These are phyloP conservation scores for Aphaenogaster floridana DNA, from an alignment of 1,140 invertebrate genomes.

Conservation along the genomic window DNA sequence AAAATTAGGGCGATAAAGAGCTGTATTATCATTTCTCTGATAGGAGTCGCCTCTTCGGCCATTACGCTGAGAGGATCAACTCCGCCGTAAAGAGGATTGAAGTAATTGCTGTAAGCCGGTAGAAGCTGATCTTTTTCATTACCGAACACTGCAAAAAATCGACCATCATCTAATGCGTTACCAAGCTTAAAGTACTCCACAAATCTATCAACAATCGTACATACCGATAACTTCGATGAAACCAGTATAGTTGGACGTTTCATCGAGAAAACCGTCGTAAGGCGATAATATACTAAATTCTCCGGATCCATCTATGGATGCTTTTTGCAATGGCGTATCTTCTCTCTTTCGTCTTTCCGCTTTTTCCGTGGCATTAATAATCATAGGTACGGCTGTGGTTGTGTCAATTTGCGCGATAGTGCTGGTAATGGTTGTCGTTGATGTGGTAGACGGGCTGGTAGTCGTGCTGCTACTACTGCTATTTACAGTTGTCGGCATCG, in stretches of 20 bases:
- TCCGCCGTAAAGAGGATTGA: conserved; percentile 82
- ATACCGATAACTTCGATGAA: conserved; percentile 94
- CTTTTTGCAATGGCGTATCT: conserved; percentile 67
- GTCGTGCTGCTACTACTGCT: not conserved
- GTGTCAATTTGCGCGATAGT: conserved; percentile 54
- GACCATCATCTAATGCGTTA: not conserved
- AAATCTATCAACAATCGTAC: conserved; percentile 65
- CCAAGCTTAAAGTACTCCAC: not conserved
- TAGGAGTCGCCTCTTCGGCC: conserved; percentile 77
- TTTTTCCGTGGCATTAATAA: conserved; percentile 61
- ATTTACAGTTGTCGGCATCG: conserved; percentile 35
- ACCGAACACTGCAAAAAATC: conserved; percentile 80
- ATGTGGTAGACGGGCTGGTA: conserved; percentile 10
- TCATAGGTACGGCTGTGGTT: conserved; percentile 50
- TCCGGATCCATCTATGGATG: conserved; percentile 62
- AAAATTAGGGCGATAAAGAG: conserved; percentile 89
- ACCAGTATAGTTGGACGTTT: conserved; percentile 92
- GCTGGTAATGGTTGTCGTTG: conserved; percentile 41
- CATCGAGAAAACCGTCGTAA: conserved; percentile 91
- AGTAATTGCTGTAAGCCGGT: conserved; percentile 84
- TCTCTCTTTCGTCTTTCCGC: conserved; percentile 77
- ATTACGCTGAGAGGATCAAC: conserved; percentile 77
- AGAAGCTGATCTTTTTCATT: conserved; percentile 76
- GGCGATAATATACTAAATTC: conserved; percentile 76
- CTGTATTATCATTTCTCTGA: conserved; percentile 83